Conservation (phyloP, 2,888 invertebrate species). For the Drosophila colorata region DNA sequence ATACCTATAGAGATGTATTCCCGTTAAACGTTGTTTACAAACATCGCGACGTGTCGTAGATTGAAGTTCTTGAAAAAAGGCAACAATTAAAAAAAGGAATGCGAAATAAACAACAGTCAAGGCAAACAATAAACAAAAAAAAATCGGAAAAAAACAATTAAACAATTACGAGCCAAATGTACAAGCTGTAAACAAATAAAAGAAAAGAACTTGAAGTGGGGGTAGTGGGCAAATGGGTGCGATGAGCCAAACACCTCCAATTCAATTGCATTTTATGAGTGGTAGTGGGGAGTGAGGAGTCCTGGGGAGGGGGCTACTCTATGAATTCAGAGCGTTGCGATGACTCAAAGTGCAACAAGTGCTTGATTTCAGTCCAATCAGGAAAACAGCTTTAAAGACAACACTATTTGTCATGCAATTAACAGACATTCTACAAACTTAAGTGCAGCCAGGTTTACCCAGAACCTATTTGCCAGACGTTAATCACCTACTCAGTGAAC, state of each 20-base stretch:
- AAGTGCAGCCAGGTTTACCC: slow-evolving; percentile 1
- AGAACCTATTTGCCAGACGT: slow-evolving; percentile 2
- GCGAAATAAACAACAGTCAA: slow-evolving; percentile 59
- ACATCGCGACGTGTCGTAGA: slow-evolving; percentile 37
- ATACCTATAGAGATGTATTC: background rate
- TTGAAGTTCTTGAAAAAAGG: background rate
- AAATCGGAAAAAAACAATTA: slow-evolving; percentile 44
- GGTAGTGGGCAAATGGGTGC: too few species aligned
- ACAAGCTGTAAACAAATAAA: slow-evolving; percentile 60
- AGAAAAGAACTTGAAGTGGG: slow-evolving; percentile 9
- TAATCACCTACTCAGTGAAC: slow-evolving; percentile 13
- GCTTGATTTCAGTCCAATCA: slow-evolving; percentile 11
- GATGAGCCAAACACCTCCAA: slow-evolving; percentile 8
- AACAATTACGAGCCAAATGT: slow-evolving; percentile 68
- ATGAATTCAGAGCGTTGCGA: background rate
- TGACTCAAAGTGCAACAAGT: slow-evolving; percentile 59
- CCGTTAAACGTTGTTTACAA: slow-evolving; percentile 30
- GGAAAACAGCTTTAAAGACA: slow-evolving; percentile 38
- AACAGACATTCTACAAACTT: background rate
- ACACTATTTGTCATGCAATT: slow-evolving; percentile 34
- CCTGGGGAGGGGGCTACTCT: background rate
- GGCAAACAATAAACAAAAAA: slow-evolving; percentile 64
- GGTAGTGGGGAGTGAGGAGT: background rate
- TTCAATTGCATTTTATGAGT: too few species aligned
- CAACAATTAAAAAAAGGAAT: slow-evolving; percentile 1